phyloP scores from a whole-genome alignment of 2,888 invertebrate genomes.

The Papilio elwesi region DNA sequence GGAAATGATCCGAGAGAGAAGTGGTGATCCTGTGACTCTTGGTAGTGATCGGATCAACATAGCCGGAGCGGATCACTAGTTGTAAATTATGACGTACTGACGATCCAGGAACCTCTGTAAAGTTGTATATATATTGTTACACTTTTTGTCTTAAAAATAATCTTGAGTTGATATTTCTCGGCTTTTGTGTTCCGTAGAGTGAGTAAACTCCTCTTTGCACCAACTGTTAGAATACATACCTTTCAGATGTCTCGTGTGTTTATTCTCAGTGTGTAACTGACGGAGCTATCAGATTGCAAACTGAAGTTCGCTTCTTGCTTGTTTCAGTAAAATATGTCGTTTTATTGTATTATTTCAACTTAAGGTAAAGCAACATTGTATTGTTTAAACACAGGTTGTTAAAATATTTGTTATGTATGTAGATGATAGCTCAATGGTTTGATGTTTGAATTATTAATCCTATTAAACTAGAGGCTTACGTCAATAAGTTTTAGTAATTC shows the following conservation, averaged over 20 bases:
- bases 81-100: too few species aligned
- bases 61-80: too few species aligned
- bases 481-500: too few species aligned
- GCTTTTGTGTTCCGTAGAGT: conserved; percentile 14
- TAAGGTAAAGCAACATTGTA: not conserved
- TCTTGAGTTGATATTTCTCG: not conserved
- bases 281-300: conserved; percentile 40
- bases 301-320: conserved; percentile 16
- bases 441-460: too few species aligned
- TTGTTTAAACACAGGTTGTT: too few species aligned
- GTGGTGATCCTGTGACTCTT: too few species aligned
- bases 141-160: not conserved
- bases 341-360: conserved; percentile 4
- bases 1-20: too few species aligned
- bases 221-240: conserved; percentile 49
- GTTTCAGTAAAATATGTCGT: conserved; percentile 27
- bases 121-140: not conserved
- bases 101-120: too few species aligned
- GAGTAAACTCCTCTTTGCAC: conserved; percentile 39
- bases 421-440: too few species aligned
- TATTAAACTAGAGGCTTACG: too few species aligned
- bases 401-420: too few species aligned
- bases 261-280: conserved; percentile 43
- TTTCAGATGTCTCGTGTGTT: conserved; percentile 51
- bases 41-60: too few species aligned